These are phyloP conservation scores for Heterotis niloticus DNA, from an alignment of 2,113 vertebrate species.

Conservation along the genomic window DNA sequence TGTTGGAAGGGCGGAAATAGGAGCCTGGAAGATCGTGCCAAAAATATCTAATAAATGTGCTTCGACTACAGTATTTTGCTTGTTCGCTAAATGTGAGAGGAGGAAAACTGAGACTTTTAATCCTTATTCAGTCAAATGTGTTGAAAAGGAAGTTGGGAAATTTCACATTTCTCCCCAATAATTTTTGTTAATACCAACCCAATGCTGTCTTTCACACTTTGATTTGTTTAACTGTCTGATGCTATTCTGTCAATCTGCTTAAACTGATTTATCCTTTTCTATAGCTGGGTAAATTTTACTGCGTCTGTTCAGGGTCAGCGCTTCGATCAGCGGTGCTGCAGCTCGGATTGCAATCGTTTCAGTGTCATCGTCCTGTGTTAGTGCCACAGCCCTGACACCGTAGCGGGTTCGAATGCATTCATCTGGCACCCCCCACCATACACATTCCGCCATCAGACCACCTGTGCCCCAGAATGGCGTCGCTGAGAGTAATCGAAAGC, in stretches of 20 bases:
- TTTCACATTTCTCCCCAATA: not conserved
- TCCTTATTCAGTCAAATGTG: not conserved
- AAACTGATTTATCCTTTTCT: too few relatives aligned
- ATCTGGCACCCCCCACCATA: slow-evolving; percentile 12
- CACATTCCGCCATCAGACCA: slow-evolving; percentile 8
- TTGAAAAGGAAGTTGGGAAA: not conserved
- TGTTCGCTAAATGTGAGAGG: too few relatives aligned
- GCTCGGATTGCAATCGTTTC: slow-evolving; percentile 53
- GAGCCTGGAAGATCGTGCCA: not conserved
- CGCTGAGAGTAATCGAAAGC: slow-evolving; percentile 28
- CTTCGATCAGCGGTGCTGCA: too few relatives aligned
- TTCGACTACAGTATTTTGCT: not conserved
- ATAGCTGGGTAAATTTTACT: too few relatives aligned
- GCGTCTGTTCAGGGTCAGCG: too few relatives aligned
- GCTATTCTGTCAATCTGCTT: too few relatives aligned
- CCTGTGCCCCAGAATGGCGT: slow-evolving; percentile 29
- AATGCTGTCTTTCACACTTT: not conserved
- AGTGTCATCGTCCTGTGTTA: slow-evolving; percentile 42
- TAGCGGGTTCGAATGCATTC: slow-evolving; percentile 23
- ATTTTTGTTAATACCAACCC: slow-evolving; percentile 5
- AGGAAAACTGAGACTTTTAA: not conserved
- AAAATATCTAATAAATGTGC: not conserved
- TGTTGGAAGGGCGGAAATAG: not conserved
- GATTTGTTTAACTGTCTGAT: too few relatives aligned
- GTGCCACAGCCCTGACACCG: slow-evolving; percentile 26